Conservation (phyloP, 2,888 invertebrate species). For the Idaea biselata region DNA sequence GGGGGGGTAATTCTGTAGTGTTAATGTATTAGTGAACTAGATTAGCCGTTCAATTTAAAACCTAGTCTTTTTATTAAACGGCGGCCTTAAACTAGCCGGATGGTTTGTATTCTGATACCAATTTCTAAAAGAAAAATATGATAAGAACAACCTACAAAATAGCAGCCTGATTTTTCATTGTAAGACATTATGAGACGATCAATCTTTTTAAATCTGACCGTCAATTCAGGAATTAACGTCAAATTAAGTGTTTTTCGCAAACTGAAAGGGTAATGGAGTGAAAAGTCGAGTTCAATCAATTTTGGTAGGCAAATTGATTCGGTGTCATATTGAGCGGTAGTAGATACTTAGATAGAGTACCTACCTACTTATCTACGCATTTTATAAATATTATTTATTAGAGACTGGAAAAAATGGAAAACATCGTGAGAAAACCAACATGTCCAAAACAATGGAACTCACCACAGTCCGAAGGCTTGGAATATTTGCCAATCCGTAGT, state of each 20-base stretch:
- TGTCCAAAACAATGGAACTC: too few relatives aligned
- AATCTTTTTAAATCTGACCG: neutral
- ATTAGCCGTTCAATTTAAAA: too few relatives aligned
- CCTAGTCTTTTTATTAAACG: too few relatives aligned
- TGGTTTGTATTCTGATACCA: too few relatives aligned
- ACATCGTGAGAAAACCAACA: too few relatives aligned
- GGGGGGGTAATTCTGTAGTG: too few relatives aligned
- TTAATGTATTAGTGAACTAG: too few relatives aligned
- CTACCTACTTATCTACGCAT: neutral
- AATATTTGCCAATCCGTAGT: too few relatives aligned
- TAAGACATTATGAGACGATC: neutral
- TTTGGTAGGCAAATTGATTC: conserved; percentile 1
- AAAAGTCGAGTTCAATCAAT: neutral
- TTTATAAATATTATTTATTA: neutral
- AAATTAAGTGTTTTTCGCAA: neutral
- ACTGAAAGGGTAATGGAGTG: neutral
- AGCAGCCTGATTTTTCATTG: neutral
- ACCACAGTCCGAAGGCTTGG: too few relatives aligned
- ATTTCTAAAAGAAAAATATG: neutral
- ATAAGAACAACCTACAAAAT: neutral
- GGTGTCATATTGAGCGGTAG: neutral
- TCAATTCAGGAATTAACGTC: neutral
- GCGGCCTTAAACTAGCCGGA: neutral
- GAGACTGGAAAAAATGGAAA: too few relatives aligned
- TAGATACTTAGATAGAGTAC: neutral